Percentiles rank a stretch among this genome's conserved stretches.
These are phyloP conservation scores for Rhamnusium bicolor DNA, from an alignment of 2,888 invertebrate species.

Conservation along the genomic window DNA sequence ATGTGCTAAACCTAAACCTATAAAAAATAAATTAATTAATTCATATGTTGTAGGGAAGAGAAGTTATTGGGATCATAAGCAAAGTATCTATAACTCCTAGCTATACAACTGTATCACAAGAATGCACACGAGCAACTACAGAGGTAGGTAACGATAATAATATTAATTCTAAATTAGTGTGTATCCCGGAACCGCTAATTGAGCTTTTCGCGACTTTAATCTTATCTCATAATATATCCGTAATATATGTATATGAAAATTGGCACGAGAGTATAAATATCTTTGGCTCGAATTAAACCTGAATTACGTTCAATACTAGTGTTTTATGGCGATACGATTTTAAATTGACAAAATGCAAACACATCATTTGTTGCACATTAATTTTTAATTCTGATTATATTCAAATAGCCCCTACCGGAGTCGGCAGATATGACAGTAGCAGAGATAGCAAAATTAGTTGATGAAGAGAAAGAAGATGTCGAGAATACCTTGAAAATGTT, in stretches of 20 bases:
- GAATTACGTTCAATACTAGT: too few relatives aligned
- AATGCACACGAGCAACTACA: slow-evolving; percentile 23
- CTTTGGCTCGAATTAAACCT: too few relatives aligned
- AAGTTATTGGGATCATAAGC: slow-evolving; percentile 50
- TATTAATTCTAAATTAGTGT: too few relatives aligned
- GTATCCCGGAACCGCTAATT: too few relatives aligned
- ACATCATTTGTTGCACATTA: neutral
- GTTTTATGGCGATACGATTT: too few relatives aligned
- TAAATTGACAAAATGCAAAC: too few relatives aligned
- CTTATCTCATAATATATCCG: too few relatives aligned
- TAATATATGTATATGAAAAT: too few relatives aligned
- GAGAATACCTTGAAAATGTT: slow-evolving; percentile 62
- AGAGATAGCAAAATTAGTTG: slow-evolving; percentile 62
- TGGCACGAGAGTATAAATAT: too few relatives aligned
- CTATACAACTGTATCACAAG: slow-evolving; percentile 36
- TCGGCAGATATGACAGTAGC: slow-evolving; percentile 52
- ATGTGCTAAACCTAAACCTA: neutral
- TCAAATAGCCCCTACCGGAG: slow-evolving; percentile 26
- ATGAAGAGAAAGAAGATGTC: slow-evolving; percentile 66
- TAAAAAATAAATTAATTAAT: neutral
- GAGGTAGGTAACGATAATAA: too few relatives aligned
- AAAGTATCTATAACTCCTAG: slow-evolving; percentile 48
- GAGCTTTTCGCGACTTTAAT: too few relatives aligned
- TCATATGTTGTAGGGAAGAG: slow-evolving; percentile 32
- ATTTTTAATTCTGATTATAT: neutral